Evolutionary conservation across 2,797 vertebrate species (phyloP), one percentile per base, ranked within the genome.

Genomic region (Urocyon cinereoargenteus): DNA sequence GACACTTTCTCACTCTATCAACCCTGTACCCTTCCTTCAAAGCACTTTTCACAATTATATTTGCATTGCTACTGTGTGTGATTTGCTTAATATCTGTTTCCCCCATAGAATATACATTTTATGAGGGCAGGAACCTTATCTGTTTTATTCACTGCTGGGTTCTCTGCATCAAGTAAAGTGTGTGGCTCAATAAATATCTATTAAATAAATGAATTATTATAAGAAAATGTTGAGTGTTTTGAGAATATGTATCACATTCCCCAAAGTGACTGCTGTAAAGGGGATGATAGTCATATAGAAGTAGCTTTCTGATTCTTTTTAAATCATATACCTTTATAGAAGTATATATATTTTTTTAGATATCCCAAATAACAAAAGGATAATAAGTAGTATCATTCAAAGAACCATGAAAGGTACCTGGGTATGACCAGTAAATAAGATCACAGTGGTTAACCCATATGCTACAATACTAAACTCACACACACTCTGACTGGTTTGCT

Each of bases 171-270:
- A 92, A 77, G 36, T 21, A 89, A 49, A 68, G 18, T 66, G 16
- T 9, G 59, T 95, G 64, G 36, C 51, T 93, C 72, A 91, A 16
- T 73, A 78, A 91, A 14, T 88, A 91, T 45, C 26, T 90, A 31
- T 55, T n/a, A 62, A 86, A 70, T 75, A 87, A 70, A 53, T 72
- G 49, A 89, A 93, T 86, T 64, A 81, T 73, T 49, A n/a, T 70
- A 92, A 82, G 26, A 92, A 95, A 66, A 77, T 70, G 14, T 12
- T 57, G 19, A 51, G 10, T 45, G 59, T 72, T 83, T 59, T 73
- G 21, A 96, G 36, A 84, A 45, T 86, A 93, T 24, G 7, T 16
- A 79, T 73, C 62, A 82, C 1, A 68, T 45, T 83, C n/a, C 45
- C 36, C 14, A 78, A 9, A 70, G 49, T 34, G 36, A 83, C 0